A percentile compares a stretch with the other conserved stretches of the same genome.
These are phyloP conservation scores for Polydrusus pterygomalis DNA, from an alignment of 2,888 invertebrate genomes.

Conservation along the genomic window DNA sequence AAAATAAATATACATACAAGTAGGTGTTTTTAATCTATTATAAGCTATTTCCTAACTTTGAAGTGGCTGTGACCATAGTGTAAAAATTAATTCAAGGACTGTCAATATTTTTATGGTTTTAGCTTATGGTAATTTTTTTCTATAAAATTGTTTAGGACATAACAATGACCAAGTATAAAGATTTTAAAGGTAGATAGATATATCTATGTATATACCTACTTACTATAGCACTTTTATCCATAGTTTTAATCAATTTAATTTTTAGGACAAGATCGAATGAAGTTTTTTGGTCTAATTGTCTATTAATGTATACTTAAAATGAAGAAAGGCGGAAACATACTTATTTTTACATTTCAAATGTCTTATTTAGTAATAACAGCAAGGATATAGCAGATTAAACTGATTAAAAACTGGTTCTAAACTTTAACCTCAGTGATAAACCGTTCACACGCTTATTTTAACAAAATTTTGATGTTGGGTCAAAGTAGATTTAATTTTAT, in stretches of 20 bases:
- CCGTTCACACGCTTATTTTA: background rate
- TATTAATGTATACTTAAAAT: constrained; percentile 1
- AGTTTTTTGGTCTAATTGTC: background rate
- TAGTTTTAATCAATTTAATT: constrained; percentile 23
- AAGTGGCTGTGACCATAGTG: constrained; percentile 8
- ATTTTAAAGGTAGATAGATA: constrained; percentile 16
- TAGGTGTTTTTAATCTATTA: constrained; percentile 16
- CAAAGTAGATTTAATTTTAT: background rate
- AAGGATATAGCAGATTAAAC: constrained; percentile 7
- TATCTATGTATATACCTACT: too few relatives aligned
- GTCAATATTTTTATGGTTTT: constrained; percentile 34
- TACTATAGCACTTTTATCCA: constrained; percentile 14
- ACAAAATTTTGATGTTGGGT: background rate
- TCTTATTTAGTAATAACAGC: background rate
- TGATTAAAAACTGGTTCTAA: constrained; percentile 14
- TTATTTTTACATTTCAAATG: constrained; percentile 10
- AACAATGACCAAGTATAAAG: constrained; percentile 17
- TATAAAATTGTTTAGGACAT: background rate
- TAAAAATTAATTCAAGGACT: constrained; percentile 41
- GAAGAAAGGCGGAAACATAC: constrained; percentile 15
- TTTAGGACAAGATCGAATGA: constrained; percentile 10
- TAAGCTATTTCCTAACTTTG: constrained; percentile 21
- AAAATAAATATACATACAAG: constrained; percentile 29
- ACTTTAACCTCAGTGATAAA: constrained; percentile 6
- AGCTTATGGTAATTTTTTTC: constrained; percentile 22